phyloP scores from a whole-genome alignment of 2,797 vertebrate species.

The Hippopotamyrus pictus region DNA sequence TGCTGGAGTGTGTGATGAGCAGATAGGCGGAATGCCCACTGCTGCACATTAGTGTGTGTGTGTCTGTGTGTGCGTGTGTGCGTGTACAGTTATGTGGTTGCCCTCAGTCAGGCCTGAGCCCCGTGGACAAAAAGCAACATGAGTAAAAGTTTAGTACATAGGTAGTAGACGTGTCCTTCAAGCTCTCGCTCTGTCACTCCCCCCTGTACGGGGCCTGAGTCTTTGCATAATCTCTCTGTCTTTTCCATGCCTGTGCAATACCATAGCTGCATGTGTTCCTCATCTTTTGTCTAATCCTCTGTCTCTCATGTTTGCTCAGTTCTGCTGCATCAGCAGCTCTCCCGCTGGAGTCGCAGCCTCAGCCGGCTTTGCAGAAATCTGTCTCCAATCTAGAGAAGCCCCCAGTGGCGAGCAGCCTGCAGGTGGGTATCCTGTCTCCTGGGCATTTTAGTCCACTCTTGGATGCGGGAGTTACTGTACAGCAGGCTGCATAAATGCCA shows the following conservation, averaged over 20 bases:
- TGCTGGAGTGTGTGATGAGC: neutral
- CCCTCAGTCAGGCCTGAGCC: neutral
- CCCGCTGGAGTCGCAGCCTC: constrained; percentile 96
- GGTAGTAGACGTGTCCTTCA: neutral
- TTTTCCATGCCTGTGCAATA: neutral
- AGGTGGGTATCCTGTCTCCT: constrained; percentile 63
- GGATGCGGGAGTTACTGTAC: neutral
- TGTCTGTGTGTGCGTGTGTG: neutral
- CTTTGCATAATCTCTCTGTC: neutral
- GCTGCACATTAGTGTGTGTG: neutral
- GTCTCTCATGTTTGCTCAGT: constrained; percentile 56
- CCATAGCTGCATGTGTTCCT: neutral
- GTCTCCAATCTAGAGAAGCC: constrained; percentile 98
- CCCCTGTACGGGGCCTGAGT: neutral
- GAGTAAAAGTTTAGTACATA: neutral
- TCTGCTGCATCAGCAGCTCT: constrained; percentile 88
- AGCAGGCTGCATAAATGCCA: neutral
- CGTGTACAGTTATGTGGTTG: neutral
- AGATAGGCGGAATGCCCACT: too few relatives aligned
- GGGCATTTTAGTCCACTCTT: neutral
- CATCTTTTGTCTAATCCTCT: neutral
- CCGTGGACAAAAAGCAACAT: neutral
- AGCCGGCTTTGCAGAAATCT: constrained; percentile 97
- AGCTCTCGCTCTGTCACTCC: neutral
- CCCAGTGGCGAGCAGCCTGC: constrained; percentile 79